Evolutionary conservation across 2,797 vertebrate genomes (phyloP), one percentile per base, ranked within the genome.

Genomic region (Yasuhikotakia modesta): DNA sequence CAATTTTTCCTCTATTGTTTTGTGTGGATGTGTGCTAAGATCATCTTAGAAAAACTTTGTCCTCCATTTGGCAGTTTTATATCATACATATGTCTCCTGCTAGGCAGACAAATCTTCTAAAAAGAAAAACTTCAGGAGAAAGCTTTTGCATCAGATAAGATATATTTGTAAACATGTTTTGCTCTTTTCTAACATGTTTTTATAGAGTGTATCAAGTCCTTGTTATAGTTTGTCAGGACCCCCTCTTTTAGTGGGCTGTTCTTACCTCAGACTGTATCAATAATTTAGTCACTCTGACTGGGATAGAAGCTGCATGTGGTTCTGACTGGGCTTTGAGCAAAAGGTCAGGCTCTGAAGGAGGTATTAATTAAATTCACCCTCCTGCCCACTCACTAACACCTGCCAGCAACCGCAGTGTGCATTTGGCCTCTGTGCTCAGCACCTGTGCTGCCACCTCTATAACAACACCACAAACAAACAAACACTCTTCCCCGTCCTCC

Each of bases 361-460:
- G 88, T 91, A 92, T 93, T 94, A 91, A 94, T 94, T 93, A 93
- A 89, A 91, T 82, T 69, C 70, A 79, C 82, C 75, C 82, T 78
- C 80, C 35, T 82, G 84, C 81, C 80, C 67, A 82, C 79, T 82
- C 45, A 35, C 24, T 39, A 67, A 57, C 64, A 80, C 81, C 58
- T 35, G 30, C 74, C 50, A 43, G 30, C 21, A 43, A 19, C 12
- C 55, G 13, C 17, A n/a, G 48, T 39, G 81, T 79, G 82, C 75
- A 81, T 84, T 88, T 83, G 75, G 77, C 75, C 72, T 70, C 76
- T 4, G 71, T 69, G 43, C 73, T 79, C 72, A 87, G 84, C 85
- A 74, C n/a, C n/a, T n/a, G 84, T 82, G 83, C 24, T 19, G 57
- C 67, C 39, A 27, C 66, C 53, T 46, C 52, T 10, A 24, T 24